A percentile compares a stretch with the other conserved stretches of the same genome.
Conservation (phyloP, 2,888 invertebrate genomes). For the Amorpha juglandis region DNA sequence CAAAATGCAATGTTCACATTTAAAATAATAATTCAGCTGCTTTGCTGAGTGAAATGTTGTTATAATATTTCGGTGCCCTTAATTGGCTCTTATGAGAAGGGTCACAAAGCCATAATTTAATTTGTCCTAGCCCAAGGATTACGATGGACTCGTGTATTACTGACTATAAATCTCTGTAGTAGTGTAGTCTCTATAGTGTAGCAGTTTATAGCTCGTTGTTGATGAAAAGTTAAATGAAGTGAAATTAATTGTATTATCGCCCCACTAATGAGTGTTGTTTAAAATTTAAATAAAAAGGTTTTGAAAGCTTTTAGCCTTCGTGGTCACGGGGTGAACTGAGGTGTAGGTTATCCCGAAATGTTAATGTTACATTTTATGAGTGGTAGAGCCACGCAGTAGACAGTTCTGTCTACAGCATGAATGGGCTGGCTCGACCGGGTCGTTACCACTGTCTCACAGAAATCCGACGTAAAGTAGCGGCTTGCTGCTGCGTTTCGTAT, state of each 20-base stretch:
- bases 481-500: too few relatives aligned
- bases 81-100: slow-evolving; percentile 35
- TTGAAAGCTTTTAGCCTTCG: too few relatives aligned
- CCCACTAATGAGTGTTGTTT: too few relatives aligned
- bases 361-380: too few relatives aligned
- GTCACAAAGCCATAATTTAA: slow-evolving; percentile 40
- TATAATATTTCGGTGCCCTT: not conserved
- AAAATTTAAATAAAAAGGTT: too few relatives aligned
- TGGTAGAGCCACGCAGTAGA: too few relatives aligned
- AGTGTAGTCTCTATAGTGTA: slow-evolving; percentile 24
- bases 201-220: not conserved
- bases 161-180: slow-evolving; percentile 32
- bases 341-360: too few relatives aligned
- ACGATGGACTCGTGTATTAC: slow-evolving; percentile 30
- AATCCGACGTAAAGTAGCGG: too few relatives aligned
- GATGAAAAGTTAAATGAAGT: not conserved
- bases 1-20: not conserved
- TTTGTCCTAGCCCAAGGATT: slow-evolving; percentile 35
- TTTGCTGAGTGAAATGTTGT: not conserved
- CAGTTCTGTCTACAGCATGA: too few relatives aligned
- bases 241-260: not conserved
- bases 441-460: too few relatives aligned
- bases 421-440: too few relatives aligned
- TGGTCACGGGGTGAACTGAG: too few relatives aligned
- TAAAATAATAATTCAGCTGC: not conserved